phyloP scores from a whole-genome alignment of 2,888 invertebrate genomes.

The Cosmorhoe ocellata region DNA sequence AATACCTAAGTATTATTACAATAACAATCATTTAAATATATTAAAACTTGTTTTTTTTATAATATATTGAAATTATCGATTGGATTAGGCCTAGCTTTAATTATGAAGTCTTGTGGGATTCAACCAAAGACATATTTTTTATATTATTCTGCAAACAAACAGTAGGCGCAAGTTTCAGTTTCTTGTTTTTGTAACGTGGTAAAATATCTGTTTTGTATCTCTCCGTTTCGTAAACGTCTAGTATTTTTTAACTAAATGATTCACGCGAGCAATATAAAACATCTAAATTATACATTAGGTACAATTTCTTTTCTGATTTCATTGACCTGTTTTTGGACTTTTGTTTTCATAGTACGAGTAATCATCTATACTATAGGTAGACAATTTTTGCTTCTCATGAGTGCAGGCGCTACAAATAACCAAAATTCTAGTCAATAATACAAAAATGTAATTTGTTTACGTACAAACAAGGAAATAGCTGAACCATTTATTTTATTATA shows the following conservation, averaged over 20 bases:
- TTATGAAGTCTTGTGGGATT: no score
- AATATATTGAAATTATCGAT: no score
- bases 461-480: not conserved
- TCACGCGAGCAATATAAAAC: constrained; percentile 5
- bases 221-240: constrained; percentile 4
- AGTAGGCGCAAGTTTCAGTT: constrained; percentile 7
- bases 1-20: no score
- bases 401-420: no score
- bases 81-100: no score
- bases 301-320: not conserved
- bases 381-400: no score
- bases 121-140: constrained; percentile 6
- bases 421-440: no score
- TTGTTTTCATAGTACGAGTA: not conserved
- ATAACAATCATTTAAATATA: no score
- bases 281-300: constrained; percentile 9
- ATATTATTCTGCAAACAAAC: not conserved
- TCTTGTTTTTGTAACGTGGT: not conserved
- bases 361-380: no score
- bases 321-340: constrained; percentile 3
- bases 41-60: no score
- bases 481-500: not conserved
- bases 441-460: not conserved
- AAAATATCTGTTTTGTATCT: constrained; percentile 14
- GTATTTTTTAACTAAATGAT: constrained; percentile 15